Percentiles rank a stretch among this genome's conserved stretches.
These are phyloP conservation scores for Nipponacmea schrenckii DNA, from an alignment of 2,888 invertebrate species.

Conservation along the genomic window DNA sequence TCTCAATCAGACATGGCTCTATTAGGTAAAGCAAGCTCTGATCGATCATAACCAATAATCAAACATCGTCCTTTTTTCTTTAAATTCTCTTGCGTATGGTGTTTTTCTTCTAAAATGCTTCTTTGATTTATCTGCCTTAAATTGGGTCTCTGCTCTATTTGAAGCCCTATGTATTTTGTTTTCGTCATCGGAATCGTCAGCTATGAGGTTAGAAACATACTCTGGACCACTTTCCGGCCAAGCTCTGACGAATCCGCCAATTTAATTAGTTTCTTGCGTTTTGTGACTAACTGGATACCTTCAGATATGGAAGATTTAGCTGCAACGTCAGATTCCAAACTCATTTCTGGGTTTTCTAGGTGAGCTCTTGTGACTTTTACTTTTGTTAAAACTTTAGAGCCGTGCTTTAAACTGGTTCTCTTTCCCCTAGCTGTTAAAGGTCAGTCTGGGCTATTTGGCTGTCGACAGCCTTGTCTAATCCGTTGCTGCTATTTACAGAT, in stretches of 20 bases:
- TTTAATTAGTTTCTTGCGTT: neutral
- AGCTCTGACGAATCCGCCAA: neutral
- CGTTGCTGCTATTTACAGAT: no score
- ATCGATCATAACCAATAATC: no score
- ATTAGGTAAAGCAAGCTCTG: no score
- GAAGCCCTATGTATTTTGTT: neutral
- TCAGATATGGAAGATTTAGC: neutral
- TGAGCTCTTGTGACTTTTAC: neutral
- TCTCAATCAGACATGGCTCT: no score
- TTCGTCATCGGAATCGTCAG: neutral
- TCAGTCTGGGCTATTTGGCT: no score
- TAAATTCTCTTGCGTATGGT: no score
- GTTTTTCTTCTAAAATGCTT: no score
- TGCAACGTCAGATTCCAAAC: neutral
- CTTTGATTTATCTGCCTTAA: no score
- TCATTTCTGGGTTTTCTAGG: neutral
- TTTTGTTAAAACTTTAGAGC: neutral
- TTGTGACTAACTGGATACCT: neutral
- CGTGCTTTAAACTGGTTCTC: neutral
- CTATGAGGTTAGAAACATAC: neutral
- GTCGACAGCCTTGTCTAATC: no score
- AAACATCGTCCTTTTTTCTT: no score
- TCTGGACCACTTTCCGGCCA: neutral
- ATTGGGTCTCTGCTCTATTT: no score
- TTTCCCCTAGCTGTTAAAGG: neutral